Evolutionary conservation across 2,797 vertebrate genomes (phyloP).

Genomic region (Helarctos malayanus): DNA sequence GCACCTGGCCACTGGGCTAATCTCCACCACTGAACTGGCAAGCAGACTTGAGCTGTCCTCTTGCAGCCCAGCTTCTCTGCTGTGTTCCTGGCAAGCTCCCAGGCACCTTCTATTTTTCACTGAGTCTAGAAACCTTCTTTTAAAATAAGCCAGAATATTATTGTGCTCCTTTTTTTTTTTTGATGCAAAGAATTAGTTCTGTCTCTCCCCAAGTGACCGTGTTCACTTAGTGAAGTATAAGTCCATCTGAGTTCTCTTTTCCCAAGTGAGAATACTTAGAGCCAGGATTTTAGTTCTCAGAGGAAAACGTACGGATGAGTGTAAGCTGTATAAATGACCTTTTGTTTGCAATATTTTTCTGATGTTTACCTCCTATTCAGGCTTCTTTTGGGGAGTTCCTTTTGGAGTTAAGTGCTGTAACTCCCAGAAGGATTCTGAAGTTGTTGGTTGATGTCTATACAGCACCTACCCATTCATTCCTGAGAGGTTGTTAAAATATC

Average conservation of each 20-base stretch:
- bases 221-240: neutral
- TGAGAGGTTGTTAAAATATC: neutral
- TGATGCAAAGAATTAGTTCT: constrained; percentile 64
- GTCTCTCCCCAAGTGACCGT: neutral
- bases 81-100: neutral
- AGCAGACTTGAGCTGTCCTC: constrained; percentile 85
- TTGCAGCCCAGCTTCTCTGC: constrained; percentile 59
- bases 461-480: neutral
- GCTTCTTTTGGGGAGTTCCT: neutral
- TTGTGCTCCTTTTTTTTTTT: constrained; percentile 70
- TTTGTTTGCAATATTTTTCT: neutral
- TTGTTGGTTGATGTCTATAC: neutral
- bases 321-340: neutral
- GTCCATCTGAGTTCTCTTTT: neutral
- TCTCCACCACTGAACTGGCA: constrained; percentile 92
- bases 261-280: neutral
- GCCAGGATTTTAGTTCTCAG: neutral
- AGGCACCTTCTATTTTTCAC: neutral
- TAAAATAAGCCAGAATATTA: constrained; percentile 74
- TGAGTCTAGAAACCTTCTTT: constrained; percentile 72
- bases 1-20: constrained; percentile 93
- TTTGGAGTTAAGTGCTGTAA: neutral
- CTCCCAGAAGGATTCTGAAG: neutral
- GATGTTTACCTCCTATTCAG: neutral
- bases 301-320: neutral